Evolutionary conservation across 2,113 vertebrate species (phyloP).

Genomic region (Hippopotamus amphibius): DNA sequence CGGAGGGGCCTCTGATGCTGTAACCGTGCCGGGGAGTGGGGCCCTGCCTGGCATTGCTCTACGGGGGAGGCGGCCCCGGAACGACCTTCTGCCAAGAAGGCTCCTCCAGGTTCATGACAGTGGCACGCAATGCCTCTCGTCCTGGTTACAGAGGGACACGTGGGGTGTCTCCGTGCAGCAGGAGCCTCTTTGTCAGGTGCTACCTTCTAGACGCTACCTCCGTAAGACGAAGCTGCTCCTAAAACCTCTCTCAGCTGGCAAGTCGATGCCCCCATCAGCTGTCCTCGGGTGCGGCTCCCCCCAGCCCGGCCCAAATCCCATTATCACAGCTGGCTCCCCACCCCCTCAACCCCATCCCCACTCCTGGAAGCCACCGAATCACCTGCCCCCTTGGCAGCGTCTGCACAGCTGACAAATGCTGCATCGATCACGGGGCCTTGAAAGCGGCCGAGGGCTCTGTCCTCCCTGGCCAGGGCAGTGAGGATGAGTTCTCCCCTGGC

Average conservation of each 20-base stretch:
- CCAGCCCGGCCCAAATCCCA: background rate
- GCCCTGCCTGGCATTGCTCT: background rate
- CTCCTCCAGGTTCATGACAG: background rate
- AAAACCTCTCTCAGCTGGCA: background rate
- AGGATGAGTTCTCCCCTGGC: background rate
- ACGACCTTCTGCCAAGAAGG: background rate
- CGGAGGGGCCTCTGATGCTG: rapidly evolving
- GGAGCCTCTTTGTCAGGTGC: rapidly evolving
- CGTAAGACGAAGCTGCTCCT: background rate
- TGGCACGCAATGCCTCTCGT: rapidly evolving
- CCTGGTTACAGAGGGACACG: background rate
- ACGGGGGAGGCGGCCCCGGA: no score
- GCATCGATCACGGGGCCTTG: no score
- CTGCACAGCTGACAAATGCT: background rate
- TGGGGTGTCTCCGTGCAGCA: background rate
- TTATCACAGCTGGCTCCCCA: no score
- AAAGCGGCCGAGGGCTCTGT: background rate
- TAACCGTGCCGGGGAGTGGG: rapidly evolving
- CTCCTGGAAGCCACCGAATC: no score
- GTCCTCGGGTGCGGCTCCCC: background rate
- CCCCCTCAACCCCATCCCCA: background rate
- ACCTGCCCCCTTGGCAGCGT: background rate
- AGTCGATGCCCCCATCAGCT: background rate
- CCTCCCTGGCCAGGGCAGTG: rapidly evolving
- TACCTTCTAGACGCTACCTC: rapidly evolving